Evolutionary conservation across 2,113 vertebrate genomes (phyloP), one percentile per base, ranked within the genome.

Genomic region (Garra rufa): DNA sequence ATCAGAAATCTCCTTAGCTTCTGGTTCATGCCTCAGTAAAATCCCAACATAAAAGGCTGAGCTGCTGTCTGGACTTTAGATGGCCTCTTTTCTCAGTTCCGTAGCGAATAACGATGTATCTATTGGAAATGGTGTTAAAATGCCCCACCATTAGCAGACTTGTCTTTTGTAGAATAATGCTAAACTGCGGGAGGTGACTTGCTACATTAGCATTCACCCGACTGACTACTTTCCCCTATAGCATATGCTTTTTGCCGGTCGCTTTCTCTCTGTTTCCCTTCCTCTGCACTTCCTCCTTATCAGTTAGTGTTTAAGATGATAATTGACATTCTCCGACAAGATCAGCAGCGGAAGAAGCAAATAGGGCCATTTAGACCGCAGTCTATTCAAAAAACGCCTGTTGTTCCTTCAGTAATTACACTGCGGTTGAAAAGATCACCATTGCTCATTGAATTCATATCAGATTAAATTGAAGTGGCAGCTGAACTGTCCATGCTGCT

Each of bases 251-350:
- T 21, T 28, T 69, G 38, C 10, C 85, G 70, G 44, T 24, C 15
- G 5, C 21, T 28, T 6, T 82, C 43, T 48, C 19, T 77, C 73
- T 70, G 34, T 21, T 30, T n/a, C 84, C 9, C 8, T 78, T 82
- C 26, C 19, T 44, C 79, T 63, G 17, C 59, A 63, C 67, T 55
- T 67, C 80, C 74, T 57, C 63, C 52, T 87, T 87, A 30, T 81
- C 19, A 59, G 69, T n/a, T 50, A n/a, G 63, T 77, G 59, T 92
- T 92, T 75, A 90, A 92, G 89, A 87, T 67, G 86, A 91, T 93
- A 94, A 94, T 94, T 94, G 93, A 93, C 93, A 94, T 92, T 93
- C 90, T 90, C 84, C 88, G 91, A 92, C 89, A 92, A 93, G 91
- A 95, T 94, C 91, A 90, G 91, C 85, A 87, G 85, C 90, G 89